Evolutionary conservation across 2,888 invertebrate genomes (phyloP), one percentile per base, ranked within the genome.

Genomic region (Platyscelio sp.): DNA sequence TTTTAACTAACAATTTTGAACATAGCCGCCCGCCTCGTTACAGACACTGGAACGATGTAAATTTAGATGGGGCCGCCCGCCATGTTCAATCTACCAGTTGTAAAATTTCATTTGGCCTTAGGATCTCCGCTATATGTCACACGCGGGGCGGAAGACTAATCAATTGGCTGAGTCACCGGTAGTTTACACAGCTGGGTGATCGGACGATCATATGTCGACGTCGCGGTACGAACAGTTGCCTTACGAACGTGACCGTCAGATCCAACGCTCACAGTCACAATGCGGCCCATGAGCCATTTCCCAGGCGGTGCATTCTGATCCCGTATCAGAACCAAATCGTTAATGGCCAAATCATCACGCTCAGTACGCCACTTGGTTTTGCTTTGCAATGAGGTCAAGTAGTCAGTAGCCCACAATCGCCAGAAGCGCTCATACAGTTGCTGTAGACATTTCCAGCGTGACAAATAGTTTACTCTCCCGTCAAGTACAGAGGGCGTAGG

Each of bases 391-490:
- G 71, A 49, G 9, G 83, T 68, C 3, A 89, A 58, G 27, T 89
- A 90, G 22, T 90, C 90, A 2, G 15, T 20, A 6, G 77, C 24
- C 88, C 89, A 89, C 0, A 82, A 33, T n/a, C 78, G 70, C 88
- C 90, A 90, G 9, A 88, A 70, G 0, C 84, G 76, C 70, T 89
- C 88, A 4, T 40, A 43, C 51, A 85, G 74, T 5, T 54, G 49
- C 15, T 80, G 83, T 2, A 88, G 60, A 2, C 43, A 58, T 58
- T 88, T 84, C 86, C 87, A 89, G 7, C 85, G 85, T 2, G 85
- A 74, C 15, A 89, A 65, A 15, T 82, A 83, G 43, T 83, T 83
- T 9, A 60, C 24, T 3, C 79, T 75, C 3, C 83, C 24, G 2
- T 85, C 74, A 11, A 77, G 43, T 4, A 87, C 24, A 18, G 83